Conservation (phyloP, 2,113 vertebrate genomes). For the Oryzias celebensis region DNA sequence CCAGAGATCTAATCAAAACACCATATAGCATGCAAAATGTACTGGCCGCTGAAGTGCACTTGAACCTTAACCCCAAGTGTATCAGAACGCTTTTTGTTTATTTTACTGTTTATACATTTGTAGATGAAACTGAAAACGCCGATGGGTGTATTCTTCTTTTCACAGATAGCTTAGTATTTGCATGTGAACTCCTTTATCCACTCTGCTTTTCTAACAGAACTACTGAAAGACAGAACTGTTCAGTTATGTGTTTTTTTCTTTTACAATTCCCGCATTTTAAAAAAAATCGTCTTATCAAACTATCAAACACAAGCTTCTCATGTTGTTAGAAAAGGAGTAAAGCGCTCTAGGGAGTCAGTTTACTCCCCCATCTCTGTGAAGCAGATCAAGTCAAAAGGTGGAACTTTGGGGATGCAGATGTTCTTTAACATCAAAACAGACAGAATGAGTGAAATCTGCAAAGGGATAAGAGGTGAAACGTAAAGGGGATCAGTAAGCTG, state of each 20-base stretch:
- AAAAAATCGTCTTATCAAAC: slow-evolving; percentile 14
- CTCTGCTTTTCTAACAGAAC: slow-evolving; percentile 14
- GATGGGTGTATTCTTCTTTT: slow-evolving; percentile 14
- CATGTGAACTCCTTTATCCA: slow-evolving; percentile 28
- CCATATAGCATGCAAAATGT: not conserved
- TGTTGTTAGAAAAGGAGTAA: slow-evolving; percentile 28
- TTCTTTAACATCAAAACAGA: slow-evolving; percentile 20
- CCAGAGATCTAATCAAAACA: slow-evolving; percentile 24
- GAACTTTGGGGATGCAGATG: not conserved
- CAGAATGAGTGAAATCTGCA: slow-evolving; percentile 5
- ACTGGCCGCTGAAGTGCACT: slow-evolving; percentile 3
- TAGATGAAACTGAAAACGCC: slow-evolving; percentile 19
- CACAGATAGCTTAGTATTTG: slow-evolving; percentile 13
- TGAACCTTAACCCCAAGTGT: not conserved
- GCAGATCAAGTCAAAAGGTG: slow-evolving; percentile 20
- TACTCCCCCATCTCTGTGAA: slow-evolving; percentile 28
- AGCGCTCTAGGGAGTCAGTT: slow-evolving; percentile 20
- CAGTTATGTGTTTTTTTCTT: slow-evolving; percentile 2
- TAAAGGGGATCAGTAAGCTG: slow-evolving; percentile 2
- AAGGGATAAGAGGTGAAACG: slow-evolving; percentile 13
- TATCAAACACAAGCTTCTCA: slow-evolving; percentile 57
- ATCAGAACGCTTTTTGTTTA: slow-evolving; percentile 30
- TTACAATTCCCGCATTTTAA: slow-evolving; percentile 12
- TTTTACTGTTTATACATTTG: slow-evolving; percentile 41
- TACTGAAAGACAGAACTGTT: not conserved